phyloP scores from a whole-genome alignment of 2,113 vertebrate genomes.

The Nothobranchius furzeri region DNA sequence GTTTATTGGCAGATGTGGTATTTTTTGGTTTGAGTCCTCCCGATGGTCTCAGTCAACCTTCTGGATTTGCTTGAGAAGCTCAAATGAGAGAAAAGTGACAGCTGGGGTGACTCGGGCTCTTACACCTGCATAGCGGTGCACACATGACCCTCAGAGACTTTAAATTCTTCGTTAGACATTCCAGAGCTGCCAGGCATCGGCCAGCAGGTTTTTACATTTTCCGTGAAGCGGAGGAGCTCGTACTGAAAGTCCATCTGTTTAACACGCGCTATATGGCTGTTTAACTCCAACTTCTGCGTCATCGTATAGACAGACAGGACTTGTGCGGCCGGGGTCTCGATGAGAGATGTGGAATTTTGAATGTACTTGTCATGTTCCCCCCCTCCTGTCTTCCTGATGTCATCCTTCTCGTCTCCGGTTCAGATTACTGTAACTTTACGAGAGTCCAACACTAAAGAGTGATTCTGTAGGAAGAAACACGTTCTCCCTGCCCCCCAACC shows the following conservation, averaged over 20 bases:
- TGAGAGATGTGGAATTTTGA: slow-evolving; percentile 68
- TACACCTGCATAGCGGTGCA: slow-evolving; percentile 27
- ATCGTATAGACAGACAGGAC: slow-evolving; percentile 53
- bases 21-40: slow-evolving; percentile 41
- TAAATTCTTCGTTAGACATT: slow-evolving; percentile 46
- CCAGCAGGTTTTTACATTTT: slow-evolving; percentile 13
- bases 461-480: no score
- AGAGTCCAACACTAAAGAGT: no score
- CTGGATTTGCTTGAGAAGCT: not conserved
- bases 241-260: slow-evolving; percentile 38
- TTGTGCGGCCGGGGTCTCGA: slow-evolving; percentile 46
- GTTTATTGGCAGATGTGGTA: slow-evolving; percentile 24
- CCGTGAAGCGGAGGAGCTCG: slow-evolving; percentile 18
- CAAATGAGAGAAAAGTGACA: not conserved
- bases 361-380: slow-evolving; percentile 60
- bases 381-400: slow-evolving; percentile 56
- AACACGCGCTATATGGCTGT: slow-evolving; percentile 22
- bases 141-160: slow-evolving; percentile 47
- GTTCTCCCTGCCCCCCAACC: slow-evolving; percentile 24
- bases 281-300: slow-evolving; percentile 45
- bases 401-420: slow-evolving; percentile 21
- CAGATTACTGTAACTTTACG: slow-evolving; percentile 9
- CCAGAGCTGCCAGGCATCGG: slow-evolving; percentile 27
- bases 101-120: slow-evolving; percentile 28
- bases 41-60: slow-evolving; percentile 42